These are phyloP conservation scores for Spongilla lacustris DNA, from an alignment of 37 sponge, comb jelly and placozoan genomes.

Conservation along the genomic window DNA sequence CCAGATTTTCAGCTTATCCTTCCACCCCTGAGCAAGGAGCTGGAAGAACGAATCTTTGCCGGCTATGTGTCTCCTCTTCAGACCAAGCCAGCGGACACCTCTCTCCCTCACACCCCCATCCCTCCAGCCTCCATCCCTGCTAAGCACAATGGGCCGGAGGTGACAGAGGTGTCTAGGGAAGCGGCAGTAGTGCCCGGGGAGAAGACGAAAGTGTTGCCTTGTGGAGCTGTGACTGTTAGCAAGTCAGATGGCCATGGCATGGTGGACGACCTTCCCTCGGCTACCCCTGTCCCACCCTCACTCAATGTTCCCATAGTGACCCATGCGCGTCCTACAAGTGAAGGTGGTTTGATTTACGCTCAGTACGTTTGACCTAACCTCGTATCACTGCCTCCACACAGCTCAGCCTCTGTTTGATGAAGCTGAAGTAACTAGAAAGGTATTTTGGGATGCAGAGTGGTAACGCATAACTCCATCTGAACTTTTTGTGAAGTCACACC, in stretches of 20 bases:
- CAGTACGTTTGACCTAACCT: neutral
- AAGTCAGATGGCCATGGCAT: neutral
- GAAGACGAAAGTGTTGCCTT: neutral
- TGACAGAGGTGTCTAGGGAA: neutral
- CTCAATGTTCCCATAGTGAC: conserved; percentile 76
- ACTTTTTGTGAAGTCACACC: neutral
- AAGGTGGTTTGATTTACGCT: conserved; percentile 25
- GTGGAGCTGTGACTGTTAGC: neutral
- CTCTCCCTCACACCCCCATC: neutral
- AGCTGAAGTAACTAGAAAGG: neutral
- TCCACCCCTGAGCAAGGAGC: neutral
- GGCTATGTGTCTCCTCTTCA: neutral
- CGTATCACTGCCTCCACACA: neutral
- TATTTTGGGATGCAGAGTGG: conserved; percentile 34
- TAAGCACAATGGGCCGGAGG: neutral
- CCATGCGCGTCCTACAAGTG: conserved; percentile 7
- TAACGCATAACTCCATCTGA: too few relatives aligned
- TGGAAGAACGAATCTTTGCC: neutral
- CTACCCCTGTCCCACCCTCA: conserved; percentile 42
- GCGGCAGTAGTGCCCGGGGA: neutral
- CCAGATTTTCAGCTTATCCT: conserved; percentile 8
- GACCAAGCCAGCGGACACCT: neutral
- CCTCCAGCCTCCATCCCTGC: neutral
- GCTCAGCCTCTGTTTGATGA: conserved; percentile 52
- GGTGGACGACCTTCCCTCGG: conserved; percentile 11